Evolutionary conservation across 2,113 vertebrate genomes (phyloP).

Genomic region (Ciconia maguari): DNA sequence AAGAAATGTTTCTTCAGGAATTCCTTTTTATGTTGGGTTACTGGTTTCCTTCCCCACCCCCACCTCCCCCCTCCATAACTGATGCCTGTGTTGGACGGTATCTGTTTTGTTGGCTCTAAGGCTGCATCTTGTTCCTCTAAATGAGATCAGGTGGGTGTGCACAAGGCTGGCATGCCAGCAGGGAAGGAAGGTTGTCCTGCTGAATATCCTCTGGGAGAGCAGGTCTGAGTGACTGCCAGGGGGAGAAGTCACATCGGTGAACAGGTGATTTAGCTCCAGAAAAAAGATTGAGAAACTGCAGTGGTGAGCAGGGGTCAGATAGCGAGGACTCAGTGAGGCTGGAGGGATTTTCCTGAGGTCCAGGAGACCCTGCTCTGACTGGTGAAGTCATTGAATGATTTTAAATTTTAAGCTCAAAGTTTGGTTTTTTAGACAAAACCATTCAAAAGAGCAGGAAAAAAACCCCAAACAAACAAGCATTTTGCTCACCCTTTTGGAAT

Average conservation of each 20-base stretch:
- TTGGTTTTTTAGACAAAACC: background rate
- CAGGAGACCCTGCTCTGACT: background rate
- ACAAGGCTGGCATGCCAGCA: background rate
- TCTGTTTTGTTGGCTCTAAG: background rate
- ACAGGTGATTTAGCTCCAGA: background rate
- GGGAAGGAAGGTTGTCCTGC: background rate
- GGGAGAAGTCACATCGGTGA: background rate
- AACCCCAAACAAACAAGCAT: background rate
- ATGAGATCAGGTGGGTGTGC: background rate
- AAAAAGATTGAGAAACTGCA: background rate
- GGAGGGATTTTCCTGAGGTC: background rate
- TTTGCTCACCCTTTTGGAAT: background rate
- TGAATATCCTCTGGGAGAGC: background rate
- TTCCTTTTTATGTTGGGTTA: background rate
- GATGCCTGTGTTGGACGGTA: background rate
- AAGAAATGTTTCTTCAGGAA: background rate
- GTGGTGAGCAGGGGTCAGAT: background rate
- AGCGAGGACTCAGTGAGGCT: background rate
- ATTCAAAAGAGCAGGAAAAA: background rate
- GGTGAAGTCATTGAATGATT: background rate
- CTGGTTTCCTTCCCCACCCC: background rate
- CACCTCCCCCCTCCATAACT: background rate
- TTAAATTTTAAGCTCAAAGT: background rate
- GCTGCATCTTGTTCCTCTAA: background rate
- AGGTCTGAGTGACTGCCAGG: accelerated